These are phyloP conservation scores for Graphium colonna DNA, from an alignment of 2,888 invertebrate genomes.

Conservation along the genomic window DNA sequence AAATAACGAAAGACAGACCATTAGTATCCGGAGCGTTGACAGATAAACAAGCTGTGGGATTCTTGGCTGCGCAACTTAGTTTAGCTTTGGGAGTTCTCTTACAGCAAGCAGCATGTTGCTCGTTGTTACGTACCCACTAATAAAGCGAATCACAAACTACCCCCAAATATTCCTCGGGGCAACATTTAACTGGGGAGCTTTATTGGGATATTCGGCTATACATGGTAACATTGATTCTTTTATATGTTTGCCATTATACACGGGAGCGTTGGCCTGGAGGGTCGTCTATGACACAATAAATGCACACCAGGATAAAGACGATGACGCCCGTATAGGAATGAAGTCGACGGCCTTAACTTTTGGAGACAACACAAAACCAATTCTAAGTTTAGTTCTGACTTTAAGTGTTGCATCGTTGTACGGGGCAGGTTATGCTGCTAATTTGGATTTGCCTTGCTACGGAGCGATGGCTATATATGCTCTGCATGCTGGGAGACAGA, in stretches of 20 bases:
- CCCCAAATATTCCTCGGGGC: constrained; percentile 96
- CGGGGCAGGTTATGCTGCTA: constrained; percentile 81
- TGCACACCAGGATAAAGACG: constrained; percentile 97
- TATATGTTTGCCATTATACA: constrained; percentile 91
- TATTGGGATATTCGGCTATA: constrained; percentile 95
- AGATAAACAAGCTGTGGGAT: constrained; percentile 86
- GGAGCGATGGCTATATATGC: constrained; percentile 83
- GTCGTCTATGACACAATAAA: constrained; percentile 99
- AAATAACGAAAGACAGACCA: constrained; percentile 91
- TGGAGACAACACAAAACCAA: constrained; percentile 90
- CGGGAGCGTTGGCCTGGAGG: constrained; percentile 96
- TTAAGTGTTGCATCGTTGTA: constrained; percentile 82
- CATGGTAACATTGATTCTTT: constrained; percentile 84
- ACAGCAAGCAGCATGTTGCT: constrained; percentile 82
- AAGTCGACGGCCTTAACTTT: constrained; percentile 97
- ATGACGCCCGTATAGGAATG: constrained; percentile 94
- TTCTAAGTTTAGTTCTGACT: constrained; percentile 86
- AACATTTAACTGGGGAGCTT: constrained; percentile 98
- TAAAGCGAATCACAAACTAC: constrained; percentile 97
- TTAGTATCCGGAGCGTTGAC: constrained; percentile 90
- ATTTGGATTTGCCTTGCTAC: constrained; percentile 92
- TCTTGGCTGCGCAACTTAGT: constrained; percentile 91
- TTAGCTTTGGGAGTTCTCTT: constrained; percentile 89
- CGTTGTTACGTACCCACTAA: constrained; percentile 94
- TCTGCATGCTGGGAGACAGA: constrained; percentile 86